A percentile compares a stretch with the other conserved stretches of the same genome.
Conservation (phyloP, 2,888 invertebrate genomes). For the Drosophila bunnanda region DNA sequence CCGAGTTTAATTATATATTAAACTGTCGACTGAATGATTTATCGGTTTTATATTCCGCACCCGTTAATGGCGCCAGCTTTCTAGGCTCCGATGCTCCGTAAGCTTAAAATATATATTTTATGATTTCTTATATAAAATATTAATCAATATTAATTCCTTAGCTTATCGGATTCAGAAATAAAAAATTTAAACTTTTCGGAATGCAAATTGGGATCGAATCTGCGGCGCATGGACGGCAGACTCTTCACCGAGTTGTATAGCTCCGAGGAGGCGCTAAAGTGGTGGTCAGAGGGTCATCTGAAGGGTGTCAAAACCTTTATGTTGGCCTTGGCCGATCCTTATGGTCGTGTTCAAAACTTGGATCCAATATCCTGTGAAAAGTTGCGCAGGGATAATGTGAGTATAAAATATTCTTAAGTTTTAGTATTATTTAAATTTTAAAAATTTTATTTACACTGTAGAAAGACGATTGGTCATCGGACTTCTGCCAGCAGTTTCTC, state of each 20-base stretch:
- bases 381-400: background rate
- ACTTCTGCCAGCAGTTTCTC: constrained; percentile 1
- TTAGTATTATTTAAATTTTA: background rate
- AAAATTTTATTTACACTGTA: background rate
- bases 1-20: background rate
- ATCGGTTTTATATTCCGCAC: background rate
- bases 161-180: background rate
- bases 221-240: background rate
- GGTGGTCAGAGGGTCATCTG: background rate
- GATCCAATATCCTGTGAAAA: background rate
- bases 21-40: background rate
- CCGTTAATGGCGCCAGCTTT: background rate
- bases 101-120: background rate
- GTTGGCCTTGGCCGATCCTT: background rate
- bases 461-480: background rate
- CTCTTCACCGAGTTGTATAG: background rate
- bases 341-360: background rate
- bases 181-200: background rate
- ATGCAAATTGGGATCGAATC: background rate
- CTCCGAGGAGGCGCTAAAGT: background rate
- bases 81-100: background rate
- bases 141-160: background rate
- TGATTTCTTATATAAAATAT: background rate
- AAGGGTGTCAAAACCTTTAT: background rate
- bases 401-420: background rate